Evolutionary conservation across 53 echinoderm and acorn worm species (phyloP), one percentile per base, ranked within the genome.

Genomic region (Actinopyga echinites): DNA sequence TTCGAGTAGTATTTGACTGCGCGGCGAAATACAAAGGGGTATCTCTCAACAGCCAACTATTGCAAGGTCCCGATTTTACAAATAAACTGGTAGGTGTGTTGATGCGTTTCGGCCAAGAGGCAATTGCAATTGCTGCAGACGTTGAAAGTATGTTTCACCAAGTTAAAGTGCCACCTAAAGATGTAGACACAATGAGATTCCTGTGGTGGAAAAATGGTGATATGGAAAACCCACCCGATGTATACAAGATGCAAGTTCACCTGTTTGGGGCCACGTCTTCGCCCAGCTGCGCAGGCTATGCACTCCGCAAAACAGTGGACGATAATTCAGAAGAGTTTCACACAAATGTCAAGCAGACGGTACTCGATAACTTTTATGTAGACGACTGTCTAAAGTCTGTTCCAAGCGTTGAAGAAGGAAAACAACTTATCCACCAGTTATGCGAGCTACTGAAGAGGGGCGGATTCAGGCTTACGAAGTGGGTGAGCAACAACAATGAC

Each of bases 131-230:
- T 21, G 75, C 82, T 30, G 83, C 83, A 1, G 91, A 92, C 84
- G 92, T 90, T 2, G 84, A 92, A 55, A 80, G 56, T 2, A 93
- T 89, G 94, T 93, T 93, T 35, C 83, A 85, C 23, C 93, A 91
- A 65, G 91, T 93, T 0, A 75, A 36, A 22, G 85, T 90, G 36
- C 43, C 79, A 19, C 40, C 62, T 6, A 40, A 24, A 21, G 91
- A 91, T 61, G 71, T 59, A n/a, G 74, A 91, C 23, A 36, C 82
- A 15, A 9, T 88, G 57, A 69, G 87, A 64, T 88, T 85, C 43
- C 82, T 91, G 22, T 91, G 91, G 91, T 91, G 88, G 91, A 40
- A 56, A 44, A 35, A 86, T 30, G 88, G 86, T 6, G 73, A 84
- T 52, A n/a, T 85, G 45, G 82, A 26, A 6, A 69, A 44, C 55